Conservation (phyloP, 2,888 invertebrate genomes). For the Belgica antarctica region DNA sequence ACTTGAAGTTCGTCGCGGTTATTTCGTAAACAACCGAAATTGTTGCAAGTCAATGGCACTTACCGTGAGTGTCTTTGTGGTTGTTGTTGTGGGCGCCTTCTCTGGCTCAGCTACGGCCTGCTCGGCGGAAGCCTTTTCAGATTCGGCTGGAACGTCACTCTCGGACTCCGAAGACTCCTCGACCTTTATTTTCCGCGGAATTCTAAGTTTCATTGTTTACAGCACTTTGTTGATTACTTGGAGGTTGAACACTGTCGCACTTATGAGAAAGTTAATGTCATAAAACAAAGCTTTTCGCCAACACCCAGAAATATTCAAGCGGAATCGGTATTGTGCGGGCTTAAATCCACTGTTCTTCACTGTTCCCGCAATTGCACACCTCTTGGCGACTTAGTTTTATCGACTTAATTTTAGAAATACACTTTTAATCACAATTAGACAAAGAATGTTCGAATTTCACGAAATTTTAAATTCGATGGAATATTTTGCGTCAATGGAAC, state of each 20-base stretch:
- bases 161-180: slow-evolving; percentile 30
- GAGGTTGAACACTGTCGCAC: too few relatives aligned
- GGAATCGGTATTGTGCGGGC: too few relatives aligned
- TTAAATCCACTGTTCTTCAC: background rate
- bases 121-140: too few relatives aligned
- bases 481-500: background rate
- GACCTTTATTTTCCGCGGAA: slow-evolving; percentile 30
- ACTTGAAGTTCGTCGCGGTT: background rate
- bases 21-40: background rate
- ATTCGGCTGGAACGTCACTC: slow-evolving; percentile 17
- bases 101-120: too few relatives aligned
- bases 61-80: background rate
- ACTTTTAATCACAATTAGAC: slow-evolving; percentile 23
- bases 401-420: background rate
- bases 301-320: too few relatives aligned
- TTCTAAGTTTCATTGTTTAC: slow-evolving; percentile 29
- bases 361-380: background rate
- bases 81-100: background rate
- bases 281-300: slow-evolving; percentile 25
- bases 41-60: background rate
- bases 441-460: slow-evolving; percentile 12
- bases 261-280: background rate
- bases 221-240: background rate
- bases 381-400: background rate
- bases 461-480: background rate